Base-by-base conservation (phyloP, 1,140 invertebrate species). In the Drosophila trapezifrons region DNA sequence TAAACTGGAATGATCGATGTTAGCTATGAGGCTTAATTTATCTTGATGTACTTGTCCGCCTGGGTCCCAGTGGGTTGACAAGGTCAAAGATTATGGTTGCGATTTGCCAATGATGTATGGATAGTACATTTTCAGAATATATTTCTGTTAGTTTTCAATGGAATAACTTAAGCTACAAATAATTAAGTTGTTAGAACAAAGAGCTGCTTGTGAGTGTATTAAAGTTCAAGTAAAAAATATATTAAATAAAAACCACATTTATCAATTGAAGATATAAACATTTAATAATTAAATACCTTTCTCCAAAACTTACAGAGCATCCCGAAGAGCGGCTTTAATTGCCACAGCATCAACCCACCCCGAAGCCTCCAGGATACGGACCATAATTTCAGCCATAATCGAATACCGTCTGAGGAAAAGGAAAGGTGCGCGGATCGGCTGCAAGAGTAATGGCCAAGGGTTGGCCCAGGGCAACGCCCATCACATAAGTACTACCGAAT, bases 401-500 rank as follows among this genome's bases (percentile, higher is more conserved):
- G 80, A 87, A 76, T 72, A 46, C 51, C 25, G 25, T 9, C n/a
- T 15, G 45, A 9, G 37, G 17, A 18, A 51, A 56, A 49, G 59
- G 70, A 65, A 75, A 56, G 65, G 65, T 32, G 17, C 10, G 22
- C 49, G 35, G 57, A 22, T 45, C 20, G 27, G 47, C 43, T n/a
- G 29, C 42, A 80, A 84, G 80, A 89, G 77, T 89, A 78, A 89
- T 89, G 80, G 76, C 69, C 60, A 83, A 83, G 84, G 84, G 84
- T 49, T 80, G 84, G 62, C 52, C 70, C 37, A 52, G 52, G 62
- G 85, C 66, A 62, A 83, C 83, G 84, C 84, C 84, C 84, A 74
- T 49, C 76, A 66, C 49, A 89, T 87, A 54, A 54, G 51, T 54
- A 87, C 84, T 84, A 84, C 84, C 73, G 84, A 87, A 83, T 73